Percentiles rank a stretch among this genome's conserved stretches.
phyloP scores from a whole-genome alignment of 2,113 vertebrate species.

The Neopipo cinnamomea region DNA sequence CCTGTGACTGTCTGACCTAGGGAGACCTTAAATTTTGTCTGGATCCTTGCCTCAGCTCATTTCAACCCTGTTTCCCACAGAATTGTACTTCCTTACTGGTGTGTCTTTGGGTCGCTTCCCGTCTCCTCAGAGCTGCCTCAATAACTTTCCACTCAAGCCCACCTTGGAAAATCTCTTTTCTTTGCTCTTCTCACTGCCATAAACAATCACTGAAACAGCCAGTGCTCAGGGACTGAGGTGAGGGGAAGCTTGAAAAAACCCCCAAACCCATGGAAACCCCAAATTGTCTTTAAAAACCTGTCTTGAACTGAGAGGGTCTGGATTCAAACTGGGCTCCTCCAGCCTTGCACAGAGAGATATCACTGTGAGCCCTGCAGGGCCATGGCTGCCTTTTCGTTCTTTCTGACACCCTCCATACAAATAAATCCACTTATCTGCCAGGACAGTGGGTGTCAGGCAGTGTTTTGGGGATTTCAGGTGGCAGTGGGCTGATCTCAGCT shows the following conservation, averaged over 20 bases:
- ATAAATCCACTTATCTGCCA: neutral
- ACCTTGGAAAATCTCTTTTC: neutral
- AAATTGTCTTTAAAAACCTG: neutral
- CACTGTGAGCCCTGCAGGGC: neutral
- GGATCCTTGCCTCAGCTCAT: constrained; percentile 10
- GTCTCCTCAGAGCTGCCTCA: neutral
- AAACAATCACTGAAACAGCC: neutral
- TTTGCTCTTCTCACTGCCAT: neutral
- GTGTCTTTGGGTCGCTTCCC: neutral
- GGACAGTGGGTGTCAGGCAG: neutral
- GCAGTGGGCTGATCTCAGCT: neutral
- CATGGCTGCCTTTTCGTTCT: neutral
- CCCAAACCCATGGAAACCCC: neutral
- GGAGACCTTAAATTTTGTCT: neutral
- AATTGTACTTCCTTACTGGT: constrained; percentile 22
- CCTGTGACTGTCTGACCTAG: constrained; percentile 14
- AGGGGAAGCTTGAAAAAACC: neutral
- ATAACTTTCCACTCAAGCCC: neutral
- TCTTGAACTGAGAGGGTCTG: neutral
- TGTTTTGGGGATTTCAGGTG: neutral
- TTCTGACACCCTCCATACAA: neutral
- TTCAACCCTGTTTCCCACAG: constrained; percentile 30
- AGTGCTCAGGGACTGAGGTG: neutral
- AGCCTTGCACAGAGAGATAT: neutral
- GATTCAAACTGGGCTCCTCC: neutral